Evolutionary conservation across 2,113 vertebrate species (phyloP), one percentile per base, ranked within the genome.

Genomic region (Ophthalmolycus amberensis): DNA sequence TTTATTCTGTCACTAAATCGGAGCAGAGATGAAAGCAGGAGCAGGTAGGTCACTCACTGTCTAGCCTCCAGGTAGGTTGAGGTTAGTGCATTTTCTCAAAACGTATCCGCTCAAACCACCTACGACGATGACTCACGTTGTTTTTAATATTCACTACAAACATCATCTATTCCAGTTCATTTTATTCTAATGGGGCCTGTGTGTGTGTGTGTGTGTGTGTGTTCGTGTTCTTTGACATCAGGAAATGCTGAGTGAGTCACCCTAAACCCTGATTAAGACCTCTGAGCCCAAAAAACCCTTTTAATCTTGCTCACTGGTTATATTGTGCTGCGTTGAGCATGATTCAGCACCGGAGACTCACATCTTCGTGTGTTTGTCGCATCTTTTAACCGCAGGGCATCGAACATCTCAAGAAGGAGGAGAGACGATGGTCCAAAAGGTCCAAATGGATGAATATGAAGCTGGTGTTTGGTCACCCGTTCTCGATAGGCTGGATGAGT

Each of bases 401-500:
- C 91, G 98, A 99, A 91, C 98, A 99, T 94, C 96, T 99, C 90
- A 99, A 99, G 95, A 99, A 99, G 94, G 98, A 99, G 96, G 98
- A 99, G 96, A 95, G 96, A 93, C 95, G 95, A 95, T 99, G 98
- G 98, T 96, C 96, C 91, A 99, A 99, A 95, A 97, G 94, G 95
- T 98, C 98, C 83, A 98, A 96, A 90, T 99, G 98, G 98, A 97
- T 99, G 98, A 99, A 98, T 90, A 92, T 99, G 97, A 99, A 97
- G 95, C 96, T 97, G 89, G 98, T 99, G 89, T 99, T 99, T 65
- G 98, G 98, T 75, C 98, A 99, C 89, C 97, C 98, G 40, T 99
- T 99, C 94, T 99, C 98, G 85, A 89, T 99, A 87, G 92, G 96
- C 91, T 99, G 98, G 98, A 95, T 99, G 90, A 99, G 96, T 92